These are phyloP conservation scores for Phymastichus coffea DNA, from an alignment of 1,140 invertebrate genomes.

Conservation along the genomic window DNA sequence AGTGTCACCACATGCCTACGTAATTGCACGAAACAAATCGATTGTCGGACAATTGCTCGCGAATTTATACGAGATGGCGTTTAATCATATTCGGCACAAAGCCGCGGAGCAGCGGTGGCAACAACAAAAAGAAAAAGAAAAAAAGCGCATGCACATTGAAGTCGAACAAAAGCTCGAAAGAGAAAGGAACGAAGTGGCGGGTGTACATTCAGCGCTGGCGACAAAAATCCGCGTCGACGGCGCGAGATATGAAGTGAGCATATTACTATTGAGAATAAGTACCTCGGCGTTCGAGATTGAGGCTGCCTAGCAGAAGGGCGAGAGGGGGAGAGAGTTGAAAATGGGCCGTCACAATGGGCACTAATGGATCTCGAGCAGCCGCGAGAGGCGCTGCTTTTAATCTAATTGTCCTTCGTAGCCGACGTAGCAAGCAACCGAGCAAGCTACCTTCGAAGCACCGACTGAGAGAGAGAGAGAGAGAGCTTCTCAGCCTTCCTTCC, in stretches of 20 bases:
- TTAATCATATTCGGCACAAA: no score
- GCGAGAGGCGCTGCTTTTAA: constrained; percentile 59
- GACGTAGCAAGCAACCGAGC: constrained; percentile 28
- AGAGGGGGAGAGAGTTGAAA: constrained; percentile 40
- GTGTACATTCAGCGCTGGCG: neutral
- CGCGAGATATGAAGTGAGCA: constrained; percentile 55
- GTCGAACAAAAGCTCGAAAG: constrained; percentile 32
- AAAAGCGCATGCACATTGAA: no score
- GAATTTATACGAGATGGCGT: no score
- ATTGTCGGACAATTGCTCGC: no score
- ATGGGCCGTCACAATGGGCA: constrained; percentile 57
- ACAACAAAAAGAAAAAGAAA: no score
- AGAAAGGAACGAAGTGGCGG: constrained; percentile 21
- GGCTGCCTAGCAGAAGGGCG: constrained; percentile 43
- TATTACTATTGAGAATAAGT: constrained; percentile 60
- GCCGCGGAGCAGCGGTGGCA: no score
- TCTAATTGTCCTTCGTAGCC: constrained; percentile 56
- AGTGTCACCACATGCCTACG: no score
- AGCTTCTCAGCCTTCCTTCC: constrained; percentile 21
- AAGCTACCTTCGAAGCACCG: no score
- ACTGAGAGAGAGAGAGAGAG: no score
- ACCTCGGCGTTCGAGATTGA: constrained; percentile 56
- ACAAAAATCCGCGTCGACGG: constrained; percentile 1
- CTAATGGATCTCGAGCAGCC: constrained; percentile 59
- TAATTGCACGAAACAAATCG: no score